A percentile compares a stretch with the other conserved stretches of the same genome.
Evolutionary conservation across 2,113 vertebrate genomes (phyloP).

Genomic region (Albula glossodonta): DNA sequence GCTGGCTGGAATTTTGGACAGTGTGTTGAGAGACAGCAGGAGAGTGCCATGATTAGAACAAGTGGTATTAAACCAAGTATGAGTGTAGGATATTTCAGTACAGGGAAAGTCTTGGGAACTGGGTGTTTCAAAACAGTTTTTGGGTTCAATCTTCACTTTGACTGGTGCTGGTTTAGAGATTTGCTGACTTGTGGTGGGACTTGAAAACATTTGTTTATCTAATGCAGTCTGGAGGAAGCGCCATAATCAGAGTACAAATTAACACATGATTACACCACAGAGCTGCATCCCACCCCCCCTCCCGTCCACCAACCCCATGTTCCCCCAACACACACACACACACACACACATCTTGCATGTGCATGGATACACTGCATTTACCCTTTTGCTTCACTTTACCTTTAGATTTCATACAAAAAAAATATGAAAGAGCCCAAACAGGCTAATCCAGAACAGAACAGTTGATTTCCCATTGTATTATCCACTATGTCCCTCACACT

Average conservation of each 20-base stretch:
- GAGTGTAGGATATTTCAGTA: too few relatives aligned
- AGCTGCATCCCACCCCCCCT: not conserved
- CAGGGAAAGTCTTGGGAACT: not conserved
- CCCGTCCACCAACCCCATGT: too few relatives aligned
- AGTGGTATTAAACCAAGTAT: not conserved
- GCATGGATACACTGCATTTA: too few relatives aligned
- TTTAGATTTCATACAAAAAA: too few relatives aligned
- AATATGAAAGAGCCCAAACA: too few relatives aligned
- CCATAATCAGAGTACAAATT: not conserved
- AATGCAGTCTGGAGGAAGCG: not conserved
- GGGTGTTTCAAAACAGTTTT: not conserved
- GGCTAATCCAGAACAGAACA: not conserved
- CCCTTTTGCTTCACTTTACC: too few relatives aligned
- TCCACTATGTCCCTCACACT: not conserved
- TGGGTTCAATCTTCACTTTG: not conserved
- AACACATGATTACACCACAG: not conserved
- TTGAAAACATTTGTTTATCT: not conserved
- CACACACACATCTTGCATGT: slow-evolving; percentile 14
- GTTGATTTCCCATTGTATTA: not conserved
- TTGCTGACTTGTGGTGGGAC: not conserved
- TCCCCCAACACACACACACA: slow-evolving; percentile 8
- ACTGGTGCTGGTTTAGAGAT: not conserved
- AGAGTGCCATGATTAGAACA: not conserved
- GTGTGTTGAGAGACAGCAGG: not conserved
- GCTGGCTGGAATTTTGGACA: not conserved